Evolutionary conservation across 2,888 invertebrate species (phyloP).

Genomic region (Macrosoma leucophasiata): DNA sequence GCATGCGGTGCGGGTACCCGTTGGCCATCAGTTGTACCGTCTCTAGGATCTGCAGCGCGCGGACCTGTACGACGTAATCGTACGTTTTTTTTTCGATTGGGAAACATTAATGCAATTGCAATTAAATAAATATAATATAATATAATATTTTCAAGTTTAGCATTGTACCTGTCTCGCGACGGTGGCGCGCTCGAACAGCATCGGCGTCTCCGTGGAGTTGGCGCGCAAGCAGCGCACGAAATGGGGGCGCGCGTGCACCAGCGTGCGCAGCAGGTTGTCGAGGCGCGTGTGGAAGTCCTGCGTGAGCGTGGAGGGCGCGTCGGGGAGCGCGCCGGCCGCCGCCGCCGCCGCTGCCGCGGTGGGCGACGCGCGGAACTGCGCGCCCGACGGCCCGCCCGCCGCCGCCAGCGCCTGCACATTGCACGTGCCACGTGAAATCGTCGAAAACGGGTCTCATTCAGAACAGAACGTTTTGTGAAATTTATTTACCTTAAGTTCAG

Average conservation of each 20-base stretch:
- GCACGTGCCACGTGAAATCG: conserved; percentile 61
- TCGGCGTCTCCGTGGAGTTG: conserved; percentile 87
- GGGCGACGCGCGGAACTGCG: conserved; percentile 90
- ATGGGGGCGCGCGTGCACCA: conserved; percentile 95
- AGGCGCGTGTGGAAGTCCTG: conserved; percentile 96
- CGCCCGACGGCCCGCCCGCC: conserved; percentile 75
- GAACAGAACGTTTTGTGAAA: too few species aligned
- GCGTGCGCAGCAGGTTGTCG: conserved; percentile 91
- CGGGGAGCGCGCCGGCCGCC: conserved; percentile 86
- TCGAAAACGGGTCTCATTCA: too few species aligned
- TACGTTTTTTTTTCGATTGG: conserved; percentile 66
- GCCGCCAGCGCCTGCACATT: conserved; percentile 78
- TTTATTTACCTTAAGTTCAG: conserved; percentile 91
- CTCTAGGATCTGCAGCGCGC: conserved; percentile 93
- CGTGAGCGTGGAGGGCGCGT: conserved; percentile 91
- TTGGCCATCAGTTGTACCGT: conserved; percentile 97
- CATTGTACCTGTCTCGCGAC: conserved; percentile 87
- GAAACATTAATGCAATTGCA: too few species aligned
- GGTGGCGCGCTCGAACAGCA: conserved; percentile 87
- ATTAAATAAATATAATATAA: conserved; percentile 71
- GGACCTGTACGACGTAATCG: conserved; percentile 66
- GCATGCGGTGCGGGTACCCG: conserved; percentile 95
- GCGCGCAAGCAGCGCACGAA: conserved; percentile 95
- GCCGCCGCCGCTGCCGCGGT: conserved; percentile 86
- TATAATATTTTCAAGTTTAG: too few species aligned